These are phyloP conservation scores for Mus spicilegus DNA, from an alignment of 2,113 vertebrate genomes.

Conservation along the genomic window DNA sequence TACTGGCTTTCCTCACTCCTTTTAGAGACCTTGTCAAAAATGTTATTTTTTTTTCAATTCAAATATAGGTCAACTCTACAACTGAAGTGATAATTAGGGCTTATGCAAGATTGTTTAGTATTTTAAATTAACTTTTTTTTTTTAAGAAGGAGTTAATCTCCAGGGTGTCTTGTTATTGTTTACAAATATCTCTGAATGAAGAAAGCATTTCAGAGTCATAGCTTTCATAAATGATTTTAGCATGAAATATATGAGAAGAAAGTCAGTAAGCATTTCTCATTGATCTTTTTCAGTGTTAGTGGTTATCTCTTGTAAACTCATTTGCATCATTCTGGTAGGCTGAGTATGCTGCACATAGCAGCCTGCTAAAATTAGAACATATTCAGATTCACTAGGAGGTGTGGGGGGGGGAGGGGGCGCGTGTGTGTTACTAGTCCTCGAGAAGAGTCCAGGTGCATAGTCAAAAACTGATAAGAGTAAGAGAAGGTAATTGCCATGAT, in stretches of 20 bases:
- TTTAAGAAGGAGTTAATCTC: constrained; percentile 22
- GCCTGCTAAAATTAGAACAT: constrained; percentile 67
- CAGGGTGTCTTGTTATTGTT: constrained; percentile 33
- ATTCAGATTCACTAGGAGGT: background rate
- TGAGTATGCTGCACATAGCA: background rate
- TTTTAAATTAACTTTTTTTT: constrained; percentile 62
- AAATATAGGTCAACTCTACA: constrained; percentile 67
- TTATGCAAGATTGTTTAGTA: constrained; percentile 69
- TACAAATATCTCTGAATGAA: constrained; percentile 33
- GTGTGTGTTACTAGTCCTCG: background rate
- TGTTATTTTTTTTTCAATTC: constrained; percentile 57
- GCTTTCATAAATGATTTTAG: constrained; percentile 43
- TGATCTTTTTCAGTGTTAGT: constrained; percentile 14
- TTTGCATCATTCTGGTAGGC: background rate
- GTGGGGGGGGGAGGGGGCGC: too few species aligned
- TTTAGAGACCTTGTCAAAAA: constrained; percentile 72
- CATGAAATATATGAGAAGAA: constrained; percentile 11
- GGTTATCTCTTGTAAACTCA: constrained; percentile 21
- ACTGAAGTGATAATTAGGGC: constrained; percentile 76
- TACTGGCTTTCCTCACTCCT: constrained; percentile 74
- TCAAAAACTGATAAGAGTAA: constrained; percentile 49
- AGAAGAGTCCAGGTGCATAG: constrained; percentile 55
- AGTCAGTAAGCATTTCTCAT: constrained; percentile 2
- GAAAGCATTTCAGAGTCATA: constrained; percentile 46
- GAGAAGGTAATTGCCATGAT: constrained; percentile 45